Evolutionary conservation across 2,888 invertebrate species (phyloP).

Genomic region (Fabriciana adippe): DNA sequence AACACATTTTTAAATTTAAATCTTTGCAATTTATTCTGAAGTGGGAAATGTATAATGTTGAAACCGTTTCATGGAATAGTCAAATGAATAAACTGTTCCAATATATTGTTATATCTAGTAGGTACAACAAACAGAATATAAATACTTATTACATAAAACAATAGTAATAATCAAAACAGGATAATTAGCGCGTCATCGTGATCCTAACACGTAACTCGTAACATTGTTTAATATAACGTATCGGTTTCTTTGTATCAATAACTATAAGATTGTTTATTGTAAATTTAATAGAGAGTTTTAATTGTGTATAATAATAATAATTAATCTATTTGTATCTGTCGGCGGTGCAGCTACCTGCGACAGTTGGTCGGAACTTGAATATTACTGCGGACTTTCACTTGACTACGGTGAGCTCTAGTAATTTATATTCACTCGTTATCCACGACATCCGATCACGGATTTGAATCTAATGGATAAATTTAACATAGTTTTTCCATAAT

Average conservation of each 20-base stretch:
- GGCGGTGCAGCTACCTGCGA: slow-evolving; percentile 56
- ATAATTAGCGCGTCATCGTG: slow-evolving; percentile 30
- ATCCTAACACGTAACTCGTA: slow-evolving; percentile 25
- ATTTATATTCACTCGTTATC: slow-evolving; percentile 67
- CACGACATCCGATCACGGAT: slow-evolving; percentile 64
- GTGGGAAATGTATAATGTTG: too few relatives aligned
- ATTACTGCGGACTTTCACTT: slow-evolving; percentile 71
- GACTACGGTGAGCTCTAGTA: slow-evolving; percentile 54
- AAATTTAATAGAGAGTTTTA: neutral
- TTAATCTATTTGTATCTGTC: slow-evolving; percentile 55
- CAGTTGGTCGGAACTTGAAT: slow-evolving; percentile 47
- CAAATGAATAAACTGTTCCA: neutral
- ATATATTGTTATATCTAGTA: neutral
- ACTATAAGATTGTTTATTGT: neutral
- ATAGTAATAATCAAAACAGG: slow-evolving; percentile 26
- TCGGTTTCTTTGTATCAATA: neutral
- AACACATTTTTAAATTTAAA: too few relatives aligned
- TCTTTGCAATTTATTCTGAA: too few relatives aligned
- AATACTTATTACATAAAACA: slow-evolving; percentile 19
- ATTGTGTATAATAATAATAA: slow-evolving; percentile 49
- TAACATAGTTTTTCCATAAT: slow-evolving; percentile 34
- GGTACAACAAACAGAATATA: neutral
- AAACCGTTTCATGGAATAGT: neutral
- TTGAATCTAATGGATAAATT: slow-evolving; percentile 50
- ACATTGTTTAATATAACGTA: neutral